Base-by-base conservation (phyloP, 2,797 vertebrate genomes). In the Synaphobranchus kaupii region DNA sequence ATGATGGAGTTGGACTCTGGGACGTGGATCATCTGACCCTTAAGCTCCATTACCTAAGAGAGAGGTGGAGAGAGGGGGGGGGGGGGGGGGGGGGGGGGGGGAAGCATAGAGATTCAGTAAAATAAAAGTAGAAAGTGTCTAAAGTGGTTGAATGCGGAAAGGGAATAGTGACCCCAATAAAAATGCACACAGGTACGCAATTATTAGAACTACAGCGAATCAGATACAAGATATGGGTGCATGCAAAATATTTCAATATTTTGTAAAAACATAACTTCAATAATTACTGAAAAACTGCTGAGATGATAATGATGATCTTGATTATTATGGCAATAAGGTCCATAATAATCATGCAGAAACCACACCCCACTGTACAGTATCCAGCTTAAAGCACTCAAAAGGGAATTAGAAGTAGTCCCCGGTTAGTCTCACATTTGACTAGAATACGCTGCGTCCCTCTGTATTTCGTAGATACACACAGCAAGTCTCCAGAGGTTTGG, bases 11-110 rank as follows among this genome's bases (percentile, higher is more conserved):
- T 97, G 9, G 98, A 99, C 93, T 99, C 99, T 0, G 97, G 97
- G 52, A 99, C 97, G 0, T 99, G 97, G 91, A 99, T 98, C 99
- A 99, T 99, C 95, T 99, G 99, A 89, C 99, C 99, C 93, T 99
- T 99, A 89, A 99, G 92, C 93, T 99, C 98, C 98, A 99, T 99
- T 86, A 99, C 98, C 99, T 99, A 93, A 58, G 2, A 48, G 34
- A 48, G 47, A 15, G 81, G 34, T 1, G 5, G n/a, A 31, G n/a
- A 4, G 13, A 80, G 31, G n/a, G 6, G 17, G 50, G 50, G 50
- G 50, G 50, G 9, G 28, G 9, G 68, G 39, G 31, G 6, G 17
- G 22, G 52, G 3, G n/a, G 25, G 71, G 25, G 20, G 81, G 44
- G n/a, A 34, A 52, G 50, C 0, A 82, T 9, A 25, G 44, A 50